Evolutionary conservation across 2,797 vertebrate genomes (phyloP).

Genomic region (Tragopan temminckii): DNA sequence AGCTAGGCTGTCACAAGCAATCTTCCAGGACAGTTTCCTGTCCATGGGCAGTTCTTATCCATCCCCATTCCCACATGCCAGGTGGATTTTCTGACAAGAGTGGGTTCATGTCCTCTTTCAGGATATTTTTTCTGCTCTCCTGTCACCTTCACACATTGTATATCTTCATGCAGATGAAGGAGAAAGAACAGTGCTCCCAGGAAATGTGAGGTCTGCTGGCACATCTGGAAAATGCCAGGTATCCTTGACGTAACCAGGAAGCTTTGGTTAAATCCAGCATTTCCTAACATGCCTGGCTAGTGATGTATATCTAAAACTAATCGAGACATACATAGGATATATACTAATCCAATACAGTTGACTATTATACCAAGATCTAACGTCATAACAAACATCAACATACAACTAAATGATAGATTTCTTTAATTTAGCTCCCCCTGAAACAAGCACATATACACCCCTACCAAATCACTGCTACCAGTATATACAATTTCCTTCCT

Average conservation of each 20-base stretch:
- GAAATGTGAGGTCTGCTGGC: not conserved
- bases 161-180: not conserved
- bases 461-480: not conserved
- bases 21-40: fast-evolving
- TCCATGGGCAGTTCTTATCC: not conserved
- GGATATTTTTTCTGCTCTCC: not conserved
- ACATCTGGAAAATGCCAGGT: not conserved
- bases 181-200: not conserved
- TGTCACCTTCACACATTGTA: not conserved
- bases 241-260: not conserved
- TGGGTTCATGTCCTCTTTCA: not conserved
- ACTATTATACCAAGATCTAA: not conserved
- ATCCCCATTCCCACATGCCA: not conserved
- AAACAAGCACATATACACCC: not conserved
- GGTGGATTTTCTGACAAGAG: not conserved
- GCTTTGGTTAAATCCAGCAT: not conserved
- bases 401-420: not conserved
- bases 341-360: not conserved
- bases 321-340: not conserved
- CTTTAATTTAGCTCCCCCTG: not conserved
- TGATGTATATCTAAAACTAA: not conserved
- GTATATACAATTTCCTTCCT: not conserved
- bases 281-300: not conserved
- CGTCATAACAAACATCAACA: not conserved
- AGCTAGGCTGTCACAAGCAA: not conserved